phyloP scores from a whole-genome alignment of 1,140 invertebrate genomes.

The Bombyx mori region DNA sequence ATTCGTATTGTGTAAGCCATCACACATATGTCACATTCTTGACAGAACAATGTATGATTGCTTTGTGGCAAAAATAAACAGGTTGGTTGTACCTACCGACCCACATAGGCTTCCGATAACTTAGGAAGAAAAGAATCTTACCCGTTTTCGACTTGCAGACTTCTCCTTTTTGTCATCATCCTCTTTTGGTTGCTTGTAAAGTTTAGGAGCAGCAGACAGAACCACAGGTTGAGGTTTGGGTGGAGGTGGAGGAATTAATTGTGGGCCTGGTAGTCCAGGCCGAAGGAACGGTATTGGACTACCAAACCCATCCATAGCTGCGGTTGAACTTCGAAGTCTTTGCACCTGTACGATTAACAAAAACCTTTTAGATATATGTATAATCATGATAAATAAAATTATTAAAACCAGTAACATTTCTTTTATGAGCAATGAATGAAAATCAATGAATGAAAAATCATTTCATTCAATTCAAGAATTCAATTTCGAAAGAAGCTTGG shows the following conservation, averaged over 20 bases:
- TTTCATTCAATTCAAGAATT: too few species aligned
- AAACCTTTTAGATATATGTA: too few species aligned
- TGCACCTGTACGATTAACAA: conserved; percentile 68
- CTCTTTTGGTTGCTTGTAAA: conserved; percentile 71
- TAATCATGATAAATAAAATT: too few species aligned
- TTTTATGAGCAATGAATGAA: too few species aligned
- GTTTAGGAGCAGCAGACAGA: conserved; percentile 75
- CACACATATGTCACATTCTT: too few species aligned
- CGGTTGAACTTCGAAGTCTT: conserved; percentile 31
- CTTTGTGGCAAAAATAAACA: too few species aligned
- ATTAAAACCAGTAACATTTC: too few species aligned
- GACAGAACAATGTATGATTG: too few species aligned
- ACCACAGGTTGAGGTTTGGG: conserved; percentile 73
- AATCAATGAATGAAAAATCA: too few species aligned
- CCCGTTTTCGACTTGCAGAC: conserved; percentile 43
- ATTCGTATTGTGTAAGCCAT: too few species aligned
- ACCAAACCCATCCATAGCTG: conserved; percentile 34
- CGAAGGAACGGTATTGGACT: conserved; percentile 67
- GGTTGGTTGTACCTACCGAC: too few species aligned
- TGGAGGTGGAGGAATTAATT: conserved; percentile 51
- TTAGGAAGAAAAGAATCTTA: conserved; percentile 8
- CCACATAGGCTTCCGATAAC: not conserved
- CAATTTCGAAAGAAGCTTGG: too few species aligned
- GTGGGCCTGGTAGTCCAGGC: conserved; percentile 49
- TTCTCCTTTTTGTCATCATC: conserved; percentile 54